phyloP scores from a whole-genome alignment of 2,888 invertebrate genomes.

The Nemapogon koenigi region DNA sequence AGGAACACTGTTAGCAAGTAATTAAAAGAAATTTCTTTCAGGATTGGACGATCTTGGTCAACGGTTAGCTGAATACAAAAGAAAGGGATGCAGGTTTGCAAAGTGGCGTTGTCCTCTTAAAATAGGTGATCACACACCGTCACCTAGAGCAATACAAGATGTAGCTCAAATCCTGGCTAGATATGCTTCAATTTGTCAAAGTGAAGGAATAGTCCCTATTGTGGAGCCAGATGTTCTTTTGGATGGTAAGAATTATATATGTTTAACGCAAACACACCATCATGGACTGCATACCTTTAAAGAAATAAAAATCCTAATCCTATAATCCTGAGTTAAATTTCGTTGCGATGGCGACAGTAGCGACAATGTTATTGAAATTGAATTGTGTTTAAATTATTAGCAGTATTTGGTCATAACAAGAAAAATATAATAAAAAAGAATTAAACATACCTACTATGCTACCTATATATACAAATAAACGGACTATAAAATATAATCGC shows the following conservation, averaged over 20 bases:
- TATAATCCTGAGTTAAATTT: too few species aligned
- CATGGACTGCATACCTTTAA: too few species aligned
- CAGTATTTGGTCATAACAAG: too few species aligned
- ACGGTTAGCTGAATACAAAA: constrained; percentile 92
- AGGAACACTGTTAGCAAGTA: too few species aligned
- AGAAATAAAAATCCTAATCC: too few species aligned
- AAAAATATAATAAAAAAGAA: too few species aligned
- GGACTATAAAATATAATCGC: not conserved
- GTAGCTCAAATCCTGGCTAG: constrained; percentile 94
- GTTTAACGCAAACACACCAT: too few species aligned
- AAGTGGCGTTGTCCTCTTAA: constrained; percentile 96
- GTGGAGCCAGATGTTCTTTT: constrained; percentile 97
- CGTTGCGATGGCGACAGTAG: too few species aligned
- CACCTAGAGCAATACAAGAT: constrained; percentile 84
- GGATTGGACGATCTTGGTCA: constrained; percentile 88
- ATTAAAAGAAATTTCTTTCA: constrained; percentile 25
- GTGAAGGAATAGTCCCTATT: constrained; percentile 94
- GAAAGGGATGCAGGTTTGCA: constrained; percentile 93
- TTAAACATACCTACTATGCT: too few species aligned
- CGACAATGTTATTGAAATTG: too few species aligned
- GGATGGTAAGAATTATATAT: constrained; percentile 79
- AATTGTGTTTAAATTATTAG: too few species aligned
- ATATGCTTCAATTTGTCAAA: constrained; percentile 92
- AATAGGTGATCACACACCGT: constrained; percentile 85
- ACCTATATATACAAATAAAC: not conserved